Evolutionary conservation across 2,113 vertebrate species (phyloP).

Genomic region (Oncorhynchus tshawytscha): DNA sequence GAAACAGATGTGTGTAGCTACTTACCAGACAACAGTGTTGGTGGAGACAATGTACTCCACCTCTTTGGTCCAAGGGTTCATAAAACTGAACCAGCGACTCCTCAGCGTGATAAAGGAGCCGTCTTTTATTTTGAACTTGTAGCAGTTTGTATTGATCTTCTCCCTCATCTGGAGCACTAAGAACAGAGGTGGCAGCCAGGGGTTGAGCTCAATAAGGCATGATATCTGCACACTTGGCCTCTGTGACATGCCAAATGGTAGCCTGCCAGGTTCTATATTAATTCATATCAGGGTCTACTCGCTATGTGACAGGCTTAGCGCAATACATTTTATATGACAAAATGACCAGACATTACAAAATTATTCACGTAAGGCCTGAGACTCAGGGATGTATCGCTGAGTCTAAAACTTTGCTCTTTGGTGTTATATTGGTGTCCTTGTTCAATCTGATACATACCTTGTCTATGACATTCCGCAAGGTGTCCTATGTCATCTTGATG

Average conservation of each 20-base stretch:
- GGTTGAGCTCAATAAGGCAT: background rate
- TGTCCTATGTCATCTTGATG: slow-evolving; percentile 97
- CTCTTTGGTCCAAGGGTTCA: slow-evolving; percentile 99
- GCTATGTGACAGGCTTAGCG: background rate
- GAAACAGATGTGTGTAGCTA: slow-evolving; percentile 31
- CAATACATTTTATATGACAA: background rate
- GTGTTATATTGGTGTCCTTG: background rate
- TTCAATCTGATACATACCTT: slow-evolving; percentile 76
- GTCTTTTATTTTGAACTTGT: slow-evolving; percentile 99
- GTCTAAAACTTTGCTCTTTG: background rate
- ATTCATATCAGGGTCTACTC: background rate
- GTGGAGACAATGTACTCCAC: slow-evolving; percentile 99
- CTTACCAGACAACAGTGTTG: slow-evolving; percentile 97
- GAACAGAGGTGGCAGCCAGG: background rate
- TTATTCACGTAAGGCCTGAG: no score
- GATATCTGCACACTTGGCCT: no score
- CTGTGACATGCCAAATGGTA: background rate
- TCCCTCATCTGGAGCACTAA: slow-evolving; percentile 96
- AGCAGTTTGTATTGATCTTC: slow-evolving; percentile 97
- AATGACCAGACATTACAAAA: background rate
- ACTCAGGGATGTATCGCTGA: no score
- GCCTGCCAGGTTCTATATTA: background rate
- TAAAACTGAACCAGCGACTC: slow-evolving; percentile 99
- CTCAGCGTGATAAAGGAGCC: slow-evolving; percentile 96
- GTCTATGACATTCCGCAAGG: slow-evolving; percentile 94